A percentile compares a stretch with the other conserved stretches of the same genome.
These are phyloP conservation scores for Rhynchotus rufescens DNA, from an alignment of 2,797 vertebrate genomes.

Conservation along the genomic window DNA sequence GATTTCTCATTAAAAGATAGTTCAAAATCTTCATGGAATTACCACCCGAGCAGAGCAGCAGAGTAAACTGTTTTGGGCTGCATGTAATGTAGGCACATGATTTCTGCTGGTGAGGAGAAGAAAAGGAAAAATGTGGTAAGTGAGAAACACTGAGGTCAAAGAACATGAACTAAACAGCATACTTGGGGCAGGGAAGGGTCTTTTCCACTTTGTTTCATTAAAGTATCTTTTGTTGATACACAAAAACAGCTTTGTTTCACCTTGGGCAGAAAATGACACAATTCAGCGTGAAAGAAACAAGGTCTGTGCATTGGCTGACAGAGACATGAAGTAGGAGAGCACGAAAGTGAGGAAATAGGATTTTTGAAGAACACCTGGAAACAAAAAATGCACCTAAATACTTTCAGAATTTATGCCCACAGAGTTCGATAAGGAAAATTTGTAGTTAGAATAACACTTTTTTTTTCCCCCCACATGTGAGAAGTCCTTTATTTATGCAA, in stretches of 20 bases:
- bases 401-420: not conserved
- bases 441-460: not conserved
- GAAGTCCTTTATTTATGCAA: not conserved
- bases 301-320: not conserved
- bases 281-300: not conserved
- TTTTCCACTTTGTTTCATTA: not conserved
- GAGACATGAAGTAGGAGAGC: rapidly evolving
- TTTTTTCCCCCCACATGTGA: not conserved
- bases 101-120: not conserved
- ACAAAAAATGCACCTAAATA: not conserved
- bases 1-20: not conserved
- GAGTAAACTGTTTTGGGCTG: not conserved
- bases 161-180: not conserved
- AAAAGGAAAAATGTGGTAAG: not conserved
- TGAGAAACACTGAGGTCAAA: not conserved
- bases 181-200: not conserved
- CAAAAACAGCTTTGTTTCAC: not conserved
- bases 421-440: not conserved
- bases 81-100: not conserved
- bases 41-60: not conserved
- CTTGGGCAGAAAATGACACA: not conserved
- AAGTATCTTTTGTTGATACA: not conserved
- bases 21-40: not conserved
- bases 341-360: not conserved
- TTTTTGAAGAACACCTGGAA: not conserved